Base-by-base conservation (phyloP, 1,140 invertebrate species). In the Eubasilissa regina region DNA sequence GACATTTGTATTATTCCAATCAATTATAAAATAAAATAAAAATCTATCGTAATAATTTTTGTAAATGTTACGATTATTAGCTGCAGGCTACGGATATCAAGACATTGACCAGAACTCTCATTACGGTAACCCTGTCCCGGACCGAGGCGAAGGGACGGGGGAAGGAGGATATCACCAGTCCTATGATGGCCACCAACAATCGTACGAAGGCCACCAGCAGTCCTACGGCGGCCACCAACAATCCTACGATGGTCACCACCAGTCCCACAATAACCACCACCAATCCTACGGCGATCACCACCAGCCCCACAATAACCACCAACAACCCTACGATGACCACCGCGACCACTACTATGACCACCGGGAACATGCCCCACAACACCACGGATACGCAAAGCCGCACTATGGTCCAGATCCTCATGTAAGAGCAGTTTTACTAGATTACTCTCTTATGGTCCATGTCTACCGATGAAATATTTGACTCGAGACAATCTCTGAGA, bases 121-220 rank as follows among this genome's bases (percentile, higher is more conserved):
- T 10, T 70, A 70, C 66, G 66, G 66, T 8, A 13, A 43, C 15
- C 66, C 66, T 4, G 45, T 25, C 44, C 66, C 66, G 35, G 60
- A 70, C 44, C 43, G 66, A 7, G 21, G 60, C 19, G n/a, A 17
- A 77, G 72, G 12, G 45, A 80, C 45, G 55, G 70, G 70, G 64
- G 78, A 12, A 77, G 82, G 35, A 78, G 25, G 74, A 43, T 48
- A 80, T n/a, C 75, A 80, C 19, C 62, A 48, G 21, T 73, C 77
- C 58, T 58, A 78, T 17, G 73, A 48, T 9, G 75, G 44, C 25
- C 19, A 25, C 45, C 45, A 43, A 0, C 45, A 43, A n/a, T 51
- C 45, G 7, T 15, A 73, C 77, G 53, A 21, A 15, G 78, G 80
- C 6, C 77, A 81, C 35, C 81, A 84, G 51, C 82, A 85, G 21